phyloP scores from a whole-genome alignment of 1,140 invertebrate species.

The Galleria mellonella region DNA sequence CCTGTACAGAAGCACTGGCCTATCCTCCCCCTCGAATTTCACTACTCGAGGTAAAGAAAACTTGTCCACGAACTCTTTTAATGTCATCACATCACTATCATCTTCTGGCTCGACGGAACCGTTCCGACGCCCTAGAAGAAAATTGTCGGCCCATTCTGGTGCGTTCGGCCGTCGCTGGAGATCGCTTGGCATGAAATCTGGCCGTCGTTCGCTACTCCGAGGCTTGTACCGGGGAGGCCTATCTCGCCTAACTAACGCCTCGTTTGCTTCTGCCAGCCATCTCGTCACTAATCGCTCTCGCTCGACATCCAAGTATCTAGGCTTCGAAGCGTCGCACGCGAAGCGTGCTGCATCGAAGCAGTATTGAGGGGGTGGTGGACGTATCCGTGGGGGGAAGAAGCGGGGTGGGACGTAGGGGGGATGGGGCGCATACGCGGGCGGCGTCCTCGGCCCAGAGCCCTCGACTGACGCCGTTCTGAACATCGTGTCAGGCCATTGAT shows the following conservation, averaged over 20 bases:
- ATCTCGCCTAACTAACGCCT: slow-evolving; percentile 57
- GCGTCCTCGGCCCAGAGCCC: slow-evolving; percentile 63
- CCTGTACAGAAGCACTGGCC: slow-evolving; percentile 73
- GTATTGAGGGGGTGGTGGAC: slow-evolving; percentile 64
- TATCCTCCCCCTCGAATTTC: slow-evolving; percentile 67
- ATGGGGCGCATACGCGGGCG: slow-evolving; percentile 60
- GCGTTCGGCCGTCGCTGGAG: slow-evolving; percentile 56
- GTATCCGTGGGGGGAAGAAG: slow-evolving; percentile 59
- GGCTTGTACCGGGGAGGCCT: slow-evolving; percentile 60
- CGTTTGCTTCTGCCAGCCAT: slow-evolving; percentile 72
- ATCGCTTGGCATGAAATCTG: slow-evolving; percentile 59
- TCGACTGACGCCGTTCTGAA: slow-evolving; percentile 67
- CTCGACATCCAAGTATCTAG: slow-evolving; percentile 65
- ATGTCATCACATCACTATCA: slow-evolving; percentile 62
- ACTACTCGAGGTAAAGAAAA: slow-evolving; percentile 75
- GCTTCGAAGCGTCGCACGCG: slow-evolving; percentile 66
- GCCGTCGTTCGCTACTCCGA: slow-evolving; percentile 50
- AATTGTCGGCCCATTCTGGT: slow-evolving; percentile 69
- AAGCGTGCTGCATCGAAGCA: slow-evolving; percentile 72
- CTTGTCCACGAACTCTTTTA: slow-evolving; percentile 75
- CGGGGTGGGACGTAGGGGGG: slow-evolving; percentile 50
- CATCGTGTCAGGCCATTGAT: slow-evolving; percentile 64
- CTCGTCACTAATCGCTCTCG: slow-evolving; percentile 63
- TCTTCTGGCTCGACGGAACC: slow-evolving; percentile 60
- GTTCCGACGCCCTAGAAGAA: slow-evolving; percentile 53